Percentiles rank a stretch among this genome's conserved stretches.
These are phyloP conservation scores for Stenolophus ochropezus DNA, from an alignment of 2,888 invertebrate genomes.

Conservation along the genomic window DNA sequence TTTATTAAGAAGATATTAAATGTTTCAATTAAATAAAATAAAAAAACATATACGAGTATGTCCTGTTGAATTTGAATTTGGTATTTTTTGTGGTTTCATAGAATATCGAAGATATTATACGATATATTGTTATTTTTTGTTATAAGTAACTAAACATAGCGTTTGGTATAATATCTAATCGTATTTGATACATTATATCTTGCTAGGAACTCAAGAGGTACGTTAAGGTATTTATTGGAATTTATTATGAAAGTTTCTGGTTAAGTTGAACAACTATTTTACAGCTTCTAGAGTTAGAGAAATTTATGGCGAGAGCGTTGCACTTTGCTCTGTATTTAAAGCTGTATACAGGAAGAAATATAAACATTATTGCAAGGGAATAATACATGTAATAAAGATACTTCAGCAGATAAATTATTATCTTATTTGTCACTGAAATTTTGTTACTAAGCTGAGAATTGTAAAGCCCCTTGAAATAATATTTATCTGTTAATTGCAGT, in stretches of 20 bases:
- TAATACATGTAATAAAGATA: neutral
- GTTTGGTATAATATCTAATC: neutral
- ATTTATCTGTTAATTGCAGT: no score
- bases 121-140: no score
- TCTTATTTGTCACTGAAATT: neutral
- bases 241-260: slow-evolving; percentile 22
- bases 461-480: no score
- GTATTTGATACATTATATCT: neutral
- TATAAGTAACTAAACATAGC: neutral
- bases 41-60: no score
- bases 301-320: neutral
- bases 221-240: slow-evolving; percentile 13
- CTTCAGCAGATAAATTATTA: neutral
- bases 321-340: no score
- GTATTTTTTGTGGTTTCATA: no score
- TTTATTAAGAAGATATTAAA: no score
- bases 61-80: no score
- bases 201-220: neutral
- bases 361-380: neutral
- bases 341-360: neutral
- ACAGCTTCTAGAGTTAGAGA: neutral
- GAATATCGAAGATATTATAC: no score
- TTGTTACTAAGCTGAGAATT: no score
- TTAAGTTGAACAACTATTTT: slow-evolving; percentile 20
- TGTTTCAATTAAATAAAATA: no score